phyloP scores from a whole-genome alignment of 2,113 vertebrate species.

The Pandion haliaetus region DNA sequence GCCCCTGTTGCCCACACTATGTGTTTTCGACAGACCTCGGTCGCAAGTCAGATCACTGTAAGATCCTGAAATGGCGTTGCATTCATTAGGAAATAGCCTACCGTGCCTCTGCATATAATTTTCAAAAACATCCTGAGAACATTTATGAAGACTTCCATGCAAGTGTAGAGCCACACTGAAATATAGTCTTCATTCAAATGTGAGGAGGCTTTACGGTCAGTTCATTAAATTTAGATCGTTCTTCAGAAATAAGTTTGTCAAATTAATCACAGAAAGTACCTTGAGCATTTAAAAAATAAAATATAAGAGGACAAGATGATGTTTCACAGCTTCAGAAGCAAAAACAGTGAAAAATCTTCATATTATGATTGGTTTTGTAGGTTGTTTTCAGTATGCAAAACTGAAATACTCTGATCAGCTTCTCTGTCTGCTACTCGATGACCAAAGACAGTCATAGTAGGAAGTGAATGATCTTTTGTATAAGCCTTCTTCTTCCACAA shows the following conservation, averaged over 20 bases:
- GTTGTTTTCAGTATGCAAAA: neutral
- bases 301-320: neutral
- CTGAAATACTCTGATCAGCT: neutral
- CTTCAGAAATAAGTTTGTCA: neutral
- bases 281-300: neutral
- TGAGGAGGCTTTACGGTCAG: neutral
- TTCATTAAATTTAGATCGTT: neutral
- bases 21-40: accelerated
- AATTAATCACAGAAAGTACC: neutral
- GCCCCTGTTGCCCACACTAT: neutral
- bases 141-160: neutral
- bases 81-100: neutral
- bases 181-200: neutral
- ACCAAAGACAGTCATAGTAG: neutral
- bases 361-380: neutral
- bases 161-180: neutral
- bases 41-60: neutral
- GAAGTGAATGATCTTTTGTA: neutral
- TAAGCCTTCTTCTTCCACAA: neutral
- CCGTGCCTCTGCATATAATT: neutral
- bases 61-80: neutral
- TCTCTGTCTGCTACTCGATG: neutral
- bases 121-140: neutral
- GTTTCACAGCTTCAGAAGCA: neutral
- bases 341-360: neutral